Evolutionary conservation across 2,113 vertebrate genomes (phyloP).

Genomic region (Synchiropus splendidus): DNA sequence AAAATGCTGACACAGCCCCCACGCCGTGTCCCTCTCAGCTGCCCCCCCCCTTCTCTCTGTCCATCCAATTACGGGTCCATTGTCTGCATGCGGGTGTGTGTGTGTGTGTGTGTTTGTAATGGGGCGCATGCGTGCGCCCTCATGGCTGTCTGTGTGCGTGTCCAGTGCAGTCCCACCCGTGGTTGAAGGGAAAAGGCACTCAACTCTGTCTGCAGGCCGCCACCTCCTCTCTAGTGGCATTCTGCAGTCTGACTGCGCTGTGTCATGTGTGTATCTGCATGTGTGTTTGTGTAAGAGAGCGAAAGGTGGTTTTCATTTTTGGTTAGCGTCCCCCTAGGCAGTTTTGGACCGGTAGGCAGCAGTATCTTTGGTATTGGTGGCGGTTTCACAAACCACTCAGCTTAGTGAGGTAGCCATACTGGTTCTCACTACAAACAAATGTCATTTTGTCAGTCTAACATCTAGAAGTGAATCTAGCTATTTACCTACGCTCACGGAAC

Average conservation of each 20-base stretch:
- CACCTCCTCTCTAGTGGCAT: constrained; percentile 59
- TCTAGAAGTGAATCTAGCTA: constrained; percentile 54
- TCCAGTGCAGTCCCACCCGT: constrained; percentile 78
- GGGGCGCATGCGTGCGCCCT: constrained; percentile 27
- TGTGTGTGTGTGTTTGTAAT: constrained; percentile 33
- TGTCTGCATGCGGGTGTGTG: constrained; percentile 37
- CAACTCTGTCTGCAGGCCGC: constrained; percentile 71
- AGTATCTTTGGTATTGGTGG: constrained; percentile 98
- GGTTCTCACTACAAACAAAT: constrained; percentile 89
- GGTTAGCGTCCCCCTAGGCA: constrained; percentile 60
- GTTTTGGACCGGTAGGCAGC: constrained; percentile 85
- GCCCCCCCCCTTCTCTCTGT: constrained; percentile 35
- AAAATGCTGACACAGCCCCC: constrained; percentile 62
- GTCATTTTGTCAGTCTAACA: constrained; percentile 60
- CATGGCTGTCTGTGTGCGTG: constrained; percentile 22
- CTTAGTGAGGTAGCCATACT: constrained; percentile 97
- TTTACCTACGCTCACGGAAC: constrained; percentile 53
- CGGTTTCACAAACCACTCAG: constrained; percentile 93
- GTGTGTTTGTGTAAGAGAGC: constrained; percentile 14
- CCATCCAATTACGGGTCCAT: constrained; percentile 54
- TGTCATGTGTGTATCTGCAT: constrained; percentile 7
- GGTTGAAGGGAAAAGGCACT: constrained; percentile 98
- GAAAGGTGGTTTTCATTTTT: too few relatives aligned
- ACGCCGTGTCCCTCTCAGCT: constrained; percentile 48
- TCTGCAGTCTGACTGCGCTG: constrained; percentile 68